These are phyloP conservation scores for Caenorhabditis latens DNA, from an alignment of 1,140 invertebrate genomes.

Conservation along the genomic window DNA sequence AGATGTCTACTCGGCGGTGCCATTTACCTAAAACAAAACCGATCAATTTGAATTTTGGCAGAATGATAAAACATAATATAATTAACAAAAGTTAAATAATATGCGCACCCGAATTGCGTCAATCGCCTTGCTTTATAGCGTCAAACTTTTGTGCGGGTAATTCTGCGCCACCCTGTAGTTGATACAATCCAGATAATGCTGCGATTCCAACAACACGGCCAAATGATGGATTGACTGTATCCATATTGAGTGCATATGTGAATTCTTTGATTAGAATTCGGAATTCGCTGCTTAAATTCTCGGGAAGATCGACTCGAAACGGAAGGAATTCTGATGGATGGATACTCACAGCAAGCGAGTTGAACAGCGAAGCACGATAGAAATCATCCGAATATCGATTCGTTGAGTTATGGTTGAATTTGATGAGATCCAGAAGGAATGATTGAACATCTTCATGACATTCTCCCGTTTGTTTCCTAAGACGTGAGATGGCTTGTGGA, in stretches of 20 bases:
- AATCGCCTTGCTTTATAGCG: too few species aligned
- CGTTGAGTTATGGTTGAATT: conserved; percentile 97
- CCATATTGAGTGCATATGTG: conserved; percentile 67
- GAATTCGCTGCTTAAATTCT: conserved; percentile 54
- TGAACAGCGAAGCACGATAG: conserved; percentile 87
- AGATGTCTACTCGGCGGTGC: too few species aligned
- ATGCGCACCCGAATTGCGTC: too few species aligned
- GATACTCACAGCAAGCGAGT: conserved; percentile 90
- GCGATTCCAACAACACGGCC: conserved; percentile 64
- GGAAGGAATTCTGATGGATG: conserved; percentile 78
- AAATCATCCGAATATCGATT: conserved; percentile 82
- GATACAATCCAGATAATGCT: conserved; percentile 64
- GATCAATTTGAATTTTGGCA: too few species aligned
- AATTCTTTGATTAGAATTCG: conserved; percentile 61
- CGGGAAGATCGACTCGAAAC: conserved; percentile 41
- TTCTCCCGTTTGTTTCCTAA: conserved; percentile 77
- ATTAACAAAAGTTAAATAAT: too few species aligned
- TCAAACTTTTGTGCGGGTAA: too few species aligned
- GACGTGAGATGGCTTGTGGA: conserved; percentile 90
- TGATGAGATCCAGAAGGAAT: conserved; percentile 94
- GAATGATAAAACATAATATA: too few species aligned
- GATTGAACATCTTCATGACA: conserved; percentile 90
- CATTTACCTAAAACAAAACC: too few species aligned
- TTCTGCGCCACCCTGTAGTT: background rate
- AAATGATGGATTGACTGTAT: conserved; percentile 65